phyloP scores from a whole-genome alignment of 2,113 vertebrate species.

The Microcebus lehilahytsara region DNA sequence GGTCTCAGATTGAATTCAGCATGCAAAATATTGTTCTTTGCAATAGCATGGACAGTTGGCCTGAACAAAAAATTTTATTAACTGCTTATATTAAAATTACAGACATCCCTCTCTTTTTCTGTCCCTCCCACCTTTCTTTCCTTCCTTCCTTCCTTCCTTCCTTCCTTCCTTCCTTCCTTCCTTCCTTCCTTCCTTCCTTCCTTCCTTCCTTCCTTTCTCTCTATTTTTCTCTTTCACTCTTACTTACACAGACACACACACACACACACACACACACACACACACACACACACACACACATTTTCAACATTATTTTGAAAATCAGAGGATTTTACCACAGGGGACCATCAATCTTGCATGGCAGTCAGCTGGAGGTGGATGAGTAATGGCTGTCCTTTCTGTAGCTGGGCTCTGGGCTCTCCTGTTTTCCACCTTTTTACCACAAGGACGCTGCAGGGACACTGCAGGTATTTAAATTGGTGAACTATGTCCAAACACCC shows the following conservation, averaged over 20 bases:
- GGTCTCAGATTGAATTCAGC: neutral
- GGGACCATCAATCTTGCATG: accelerated
- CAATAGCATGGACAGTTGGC: neutral
- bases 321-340: neutral
- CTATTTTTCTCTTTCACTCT: neutral
- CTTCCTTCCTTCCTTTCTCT: neutral
- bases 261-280: neutral
- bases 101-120: no score
- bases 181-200: neutral
- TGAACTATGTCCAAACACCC: neutral
- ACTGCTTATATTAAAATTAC: neutral
- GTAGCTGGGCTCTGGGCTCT: neutral
- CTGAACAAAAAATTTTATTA: neutral
- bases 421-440: neutral
- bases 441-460: neutral
- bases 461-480: neutral
- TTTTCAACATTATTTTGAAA: neutral
- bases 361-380: neutral
- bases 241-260: no score
- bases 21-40: neutral
- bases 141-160: neutral
- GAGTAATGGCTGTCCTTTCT: neutral
- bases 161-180: neutral
- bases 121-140: neutral
- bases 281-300: neutral